These are phyloP conservation scores for Forbesichthys papilliferus DNA, from an alignment of 2,113 vertebrate species.

Conservation along the genomic window DNA sequence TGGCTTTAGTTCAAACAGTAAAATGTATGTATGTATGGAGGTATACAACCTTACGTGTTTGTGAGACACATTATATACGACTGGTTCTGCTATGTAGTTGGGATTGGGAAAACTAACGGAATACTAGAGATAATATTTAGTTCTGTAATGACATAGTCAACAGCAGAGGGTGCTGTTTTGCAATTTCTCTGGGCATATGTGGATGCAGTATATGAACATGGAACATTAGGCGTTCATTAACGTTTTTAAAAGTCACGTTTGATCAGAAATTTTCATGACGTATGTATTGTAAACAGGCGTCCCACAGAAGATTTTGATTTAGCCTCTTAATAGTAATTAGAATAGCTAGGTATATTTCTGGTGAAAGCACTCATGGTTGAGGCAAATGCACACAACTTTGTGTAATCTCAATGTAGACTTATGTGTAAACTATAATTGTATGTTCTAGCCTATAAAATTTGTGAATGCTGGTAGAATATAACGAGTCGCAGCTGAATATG, in stretches of 20 bases:
- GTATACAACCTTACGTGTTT: background rate
- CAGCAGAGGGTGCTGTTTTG: conserved; percentile 55
- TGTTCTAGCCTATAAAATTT: conserved; percentile 4
- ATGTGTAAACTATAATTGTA: no score
- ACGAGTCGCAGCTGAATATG: conserved; percentile 3
- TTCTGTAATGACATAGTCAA: background rate
- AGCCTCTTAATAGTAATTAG: no score
- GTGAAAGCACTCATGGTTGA: no score
- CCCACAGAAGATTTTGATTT: no score
- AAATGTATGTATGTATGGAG: background rate
- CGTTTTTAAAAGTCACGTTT: no score
- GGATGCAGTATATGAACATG: no score
- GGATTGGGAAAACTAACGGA: background rate
- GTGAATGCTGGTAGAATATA: conserved; percentile 9
- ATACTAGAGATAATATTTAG: background rate
- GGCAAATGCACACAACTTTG: no score
- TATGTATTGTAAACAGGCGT: no score
- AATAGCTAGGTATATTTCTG: no score
- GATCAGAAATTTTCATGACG: no score
- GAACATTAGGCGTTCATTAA: no score
- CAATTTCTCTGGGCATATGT: background rate
- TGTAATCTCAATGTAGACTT: no score
- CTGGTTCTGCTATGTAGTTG: conserved; percentile 6
- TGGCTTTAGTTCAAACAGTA: background rate
- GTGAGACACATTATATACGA: conserved; percentile 5